Percentiles rank a stretch among this genome's conserved stretches.
Conservation (phyloP, 2,113 vertebrate genomes). For the Cyprichromis sp. region DNA sequence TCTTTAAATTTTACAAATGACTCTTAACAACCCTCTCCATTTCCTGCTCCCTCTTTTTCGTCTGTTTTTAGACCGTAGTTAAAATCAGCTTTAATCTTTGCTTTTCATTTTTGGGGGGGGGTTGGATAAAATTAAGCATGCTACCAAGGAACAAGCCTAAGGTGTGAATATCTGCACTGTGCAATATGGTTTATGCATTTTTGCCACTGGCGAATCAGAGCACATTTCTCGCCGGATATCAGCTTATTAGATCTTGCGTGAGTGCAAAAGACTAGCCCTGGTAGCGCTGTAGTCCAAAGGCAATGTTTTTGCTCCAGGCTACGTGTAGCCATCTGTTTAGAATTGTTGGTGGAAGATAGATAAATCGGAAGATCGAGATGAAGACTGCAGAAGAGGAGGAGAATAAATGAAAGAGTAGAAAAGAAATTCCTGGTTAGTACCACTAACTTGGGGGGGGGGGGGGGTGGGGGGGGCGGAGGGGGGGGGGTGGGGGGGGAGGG, state of each 20-base stretch:
- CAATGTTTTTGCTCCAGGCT: slow-evolving; percentile 64
- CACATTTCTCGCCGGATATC: slow-evolving; percentile 51
- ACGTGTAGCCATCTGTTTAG: slow-evolving; percentile 67
- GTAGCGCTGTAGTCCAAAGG: slow-evolving; percentile 54
- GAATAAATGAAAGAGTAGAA: not conserved
- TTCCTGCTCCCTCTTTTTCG: not conserved
- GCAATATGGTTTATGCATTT: slow-evolving; percentile 59
- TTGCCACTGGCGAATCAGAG: slow-evolving; percentile 43
- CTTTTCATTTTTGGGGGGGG: not conserved
- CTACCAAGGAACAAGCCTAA: slow-evolving; percentile 53
- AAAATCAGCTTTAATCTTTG: slow-evolving; percentile 27
- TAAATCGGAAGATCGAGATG: slow-evolving; percentile 56
- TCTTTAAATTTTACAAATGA: slow-evolving; percentile 50
- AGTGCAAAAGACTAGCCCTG: slow-evolving; percentile 47
- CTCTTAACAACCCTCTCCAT: slow-evolving; percentile 9
- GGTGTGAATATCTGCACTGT: slow-evolving; percentile 52
- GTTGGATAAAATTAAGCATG: slow-evolving; percentile 45
- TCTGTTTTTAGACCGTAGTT: slow-evolving; percentile 7
- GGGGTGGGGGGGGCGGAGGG: accelerated
- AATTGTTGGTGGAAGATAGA: slow-evolving; percentile 56
- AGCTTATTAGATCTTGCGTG: slow-evolving; percentile 58
- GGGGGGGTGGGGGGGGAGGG: accelerated
- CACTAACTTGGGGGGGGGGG: not conserved
- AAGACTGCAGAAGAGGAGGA: slow-evolving; percentile 25
- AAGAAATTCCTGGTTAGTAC: slow-evolving; percentile 28